A percentile compares a stretch with the other conserved stretches of the same genome.
Evolutionary conservation across 2,797 vertebrate genomes (phyloP).

Genomic region (Amblyopsis hoosieri): DNA sequence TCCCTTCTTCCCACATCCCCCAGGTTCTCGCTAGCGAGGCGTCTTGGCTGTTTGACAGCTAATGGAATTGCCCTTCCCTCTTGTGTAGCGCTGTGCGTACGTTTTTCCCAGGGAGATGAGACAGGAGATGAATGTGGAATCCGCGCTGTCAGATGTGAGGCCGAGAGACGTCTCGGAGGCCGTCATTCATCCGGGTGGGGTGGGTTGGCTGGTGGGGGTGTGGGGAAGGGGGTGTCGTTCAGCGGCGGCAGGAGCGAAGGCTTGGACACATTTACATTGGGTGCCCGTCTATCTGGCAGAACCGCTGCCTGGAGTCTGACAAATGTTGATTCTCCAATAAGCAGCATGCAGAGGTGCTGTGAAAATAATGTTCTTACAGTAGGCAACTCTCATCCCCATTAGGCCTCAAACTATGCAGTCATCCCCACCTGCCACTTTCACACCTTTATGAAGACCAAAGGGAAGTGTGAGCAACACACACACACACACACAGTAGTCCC

Average conservation of each 20-base stretch:
- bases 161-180: slow-evolving; percentile 60
- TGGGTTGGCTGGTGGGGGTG: slow-evolving; percentile 12
- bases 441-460: slow-evolving; percentile 61
- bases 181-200: slow-evolving; percentile 59
- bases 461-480: slow-evolving; percentile 34
- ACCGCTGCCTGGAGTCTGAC: slow-evolving; percentile 66
- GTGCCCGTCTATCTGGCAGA: slow-evolving; percentile 37
- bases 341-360: slow-evolving; percentile 65
- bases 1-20: slow-evolving; percentile 60
- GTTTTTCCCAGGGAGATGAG: slow-evolving; percentile 59
- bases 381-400: slow-evolving; percentile 68
- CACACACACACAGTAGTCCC: slow-evolving; percentile 66
- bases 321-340: slow-evolving; percentile 81
- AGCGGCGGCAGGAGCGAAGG: slow-evolving; percentile 46
- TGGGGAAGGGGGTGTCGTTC: slow-evolving; percentile 45
- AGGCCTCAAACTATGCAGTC: slow-evolving; percentile 64
- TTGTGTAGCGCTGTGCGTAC: slow-evolving; percentile 34
- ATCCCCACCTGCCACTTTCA: slow-evolving; percentile 58
- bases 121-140: slow-evolving; percentile 69
- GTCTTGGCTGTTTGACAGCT: slow-evolving; percentile 66
- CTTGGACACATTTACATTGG: slow-evolving; percentile 51
- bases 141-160: slow-evolving; percentile 68
- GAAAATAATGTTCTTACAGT: slow-evolving; percentile 78
- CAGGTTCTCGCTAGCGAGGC: slow-evolving; percentile 64
- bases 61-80: slow-evolving; percentile 71